phyloP scores from a whole-genome alignment of 2,113 vertebrate genomes.

The Xenopus borealis region DNA sequence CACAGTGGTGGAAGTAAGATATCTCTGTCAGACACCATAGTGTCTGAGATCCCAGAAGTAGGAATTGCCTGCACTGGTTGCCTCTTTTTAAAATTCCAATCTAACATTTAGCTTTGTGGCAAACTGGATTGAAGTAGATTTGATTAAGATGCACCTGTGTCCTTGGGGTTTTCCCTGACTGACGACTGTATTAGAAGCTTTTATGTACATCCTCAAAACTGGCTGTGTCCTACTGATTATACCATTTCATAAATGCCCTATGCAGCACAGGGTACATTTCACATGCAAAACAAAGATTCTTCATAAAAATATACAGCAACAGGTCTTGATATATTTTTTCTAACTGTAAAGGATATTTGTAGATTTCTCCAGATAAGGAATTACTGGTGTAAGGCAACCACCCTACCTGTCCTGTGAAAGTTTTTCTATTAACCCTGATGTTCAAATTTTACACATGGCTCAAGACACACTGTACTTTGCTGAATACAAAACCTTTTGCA shows the following conservation, averaged over 20 bases:
- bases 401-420: too few relatives aligned
- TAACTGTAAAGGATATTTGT: too few relatives aligned
- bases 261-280: not conserved
- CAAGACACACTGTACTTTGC: too few relatives aligned
- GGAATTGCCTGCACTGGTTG: not conserved
- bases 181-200: not conserved
- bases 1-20: not conserved
- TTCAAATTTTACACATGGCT: too few relatives aligned
- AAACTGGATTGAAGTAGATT: constrained; percentile 24
- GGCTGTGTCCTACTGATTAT: constrained; percentile 10
- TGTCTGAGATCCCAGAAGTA: not conserved
- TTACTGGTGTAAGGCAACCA: too few relatives aligned
- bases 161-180: constrained; percentile 17
- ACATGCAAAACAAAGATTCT: not conserved
- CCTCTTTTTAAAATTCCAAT: constrained; percentile 23
- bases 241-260: not conserved
- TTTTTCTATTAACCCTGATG: too few relatives aligned
- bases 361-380: too few relatives aligned
- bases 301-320: not conserved
- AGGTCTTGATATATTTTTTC: not conserved
- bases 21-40: not conserved
- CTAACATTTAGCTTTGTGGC: constrained; percentile 20
- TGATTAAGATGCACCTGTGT: constrained; percentile 28
- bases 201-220: not conserved
- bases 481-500: too few relatives aligned